A percentile compares a stretch with the other conserved stretches of the same genome.
These are phyloP conservation scores for Bombus huntii DNA, from an alignment of 1,140 invertebrate genomes.

Conservation along the genomic window DNA sequence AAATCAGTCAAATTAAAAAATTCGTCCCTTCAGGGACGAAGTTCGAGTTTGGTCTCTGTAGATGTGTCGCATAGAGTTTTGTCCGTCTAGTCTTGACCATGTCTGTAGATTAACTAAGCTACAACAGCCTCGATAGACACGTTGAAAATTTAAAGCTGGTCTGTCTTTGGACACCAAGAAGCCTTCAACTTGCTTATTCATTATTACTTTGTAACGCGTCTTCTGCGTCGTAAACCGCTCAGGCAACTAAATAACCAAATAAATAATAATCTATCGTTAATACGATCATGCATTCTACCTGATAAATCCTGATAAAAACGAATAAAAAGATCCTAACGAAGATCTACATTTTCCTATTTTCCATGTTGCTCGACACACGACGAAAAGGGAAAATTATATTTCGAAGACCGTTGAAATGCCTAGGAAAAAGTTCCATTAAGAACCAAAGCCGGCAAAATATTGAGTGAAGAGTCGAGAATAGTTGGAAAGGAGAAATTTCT, in stretches of 20 bases:
- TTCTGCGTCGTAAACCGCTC: not conserved
- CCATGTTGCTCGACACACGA: too few species aligned
- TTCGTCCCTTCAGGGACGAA: not conserved
- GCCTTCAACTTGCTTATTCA: slow-evolving; percentile 65
- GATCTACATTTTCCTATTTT: too few species aligned
- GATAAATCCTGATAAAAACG: too few species aligned
- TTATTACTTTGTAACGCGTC: slow-evolving; percentile 64
- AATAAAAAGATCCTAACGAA: too few species aligned
- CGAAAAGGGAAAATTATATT: too few species aligned
- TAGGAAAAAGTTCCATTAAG: too few species aligned
- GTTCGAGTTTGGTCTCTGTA: not conserved
- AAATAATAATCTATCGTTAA: too few species aligned
- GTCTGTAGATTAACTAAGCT: slow-evolving; percentile 38
- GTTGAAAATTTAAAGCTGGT: slow-evolving; percentile 73
- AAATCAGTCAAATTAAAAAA: not conserved
- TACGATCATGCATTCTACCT: too few species aligned
- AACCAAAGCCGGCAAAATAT: too few species aligned
- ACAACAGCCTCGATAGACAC: slow-evolving; percentile 66
- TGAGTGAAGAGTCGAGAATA: too few species aligned
- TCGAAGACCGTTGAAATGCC: too few species aligned
- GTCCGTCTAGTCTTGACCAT: not conserved
- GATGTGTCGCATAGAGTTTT: not conserved
- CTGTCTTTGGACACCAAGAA: slow-evolving; percentile 67
- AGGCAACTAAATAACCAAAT: not conserved
- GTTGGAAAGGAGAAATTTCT: too few species aligned